These are phyloP conservation scores for Microcebus ravelobensis DNA, from an alignment of 2,113 vertebrate genomes.

Conservation along the genomic window DNA sequence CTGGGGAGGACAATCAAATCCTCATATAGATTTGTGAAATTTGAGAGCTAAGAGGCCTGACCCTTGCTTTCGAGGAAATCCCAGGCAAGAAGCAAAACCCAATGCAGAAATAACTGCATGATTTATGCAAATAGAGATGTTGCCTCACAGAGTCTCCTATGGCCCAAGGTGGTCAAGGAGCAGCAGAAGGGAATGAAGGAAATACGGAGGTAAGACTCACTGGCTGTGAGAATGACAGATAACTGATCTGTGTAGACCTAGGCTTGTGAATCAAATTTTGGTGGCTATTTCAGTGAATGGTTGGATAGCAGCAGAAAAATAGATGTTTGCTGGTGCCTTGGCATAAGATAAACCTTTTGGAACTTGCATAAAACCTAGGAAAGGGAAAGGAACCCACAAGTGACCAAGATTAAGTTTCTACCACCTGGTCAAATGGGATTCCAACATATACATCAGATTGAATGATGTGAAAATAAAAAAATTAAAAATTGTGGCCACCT, in stretches of 20 bases:
- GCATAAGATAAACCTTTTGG: background rate
- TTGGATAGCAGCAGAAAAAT: background rate
- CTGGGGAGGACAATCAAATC: background rate
- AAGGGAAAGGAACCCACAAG: background rate
- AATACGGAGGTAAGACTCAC: background rate
- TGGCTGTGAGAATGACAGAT: background rate
- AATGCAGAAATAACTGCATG: background rate
- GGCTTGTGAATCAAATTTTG: background rate
- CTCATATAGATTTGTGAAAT: background rate
- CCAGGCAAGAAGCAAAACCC: background rate
- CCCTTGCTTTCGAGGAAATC: background rate
- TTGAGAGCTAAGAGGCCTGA: background rate
- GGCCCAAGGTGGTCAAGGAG: background rate
- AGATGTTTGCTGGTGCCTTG: background rate
- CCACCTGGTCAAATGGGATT: background rate
- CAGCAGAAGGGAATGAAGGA: background rate
- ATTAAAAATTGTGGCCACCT: background rate
- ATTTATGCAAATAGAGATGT: background rate
- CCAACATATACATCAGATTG: background rate
- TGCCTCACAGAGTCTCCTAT: background rate
- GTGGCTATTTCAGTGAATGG: background rate
- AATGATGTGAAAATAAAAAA: background rate
- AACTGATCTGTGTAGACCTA: background rate
- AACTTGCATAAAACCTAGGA: background rate
- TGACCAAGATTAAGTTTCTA: background rate